Base-by-base conservation (phyloP, 2,113 vertebrate genomes). In the Pteropus alecto region DNA sequence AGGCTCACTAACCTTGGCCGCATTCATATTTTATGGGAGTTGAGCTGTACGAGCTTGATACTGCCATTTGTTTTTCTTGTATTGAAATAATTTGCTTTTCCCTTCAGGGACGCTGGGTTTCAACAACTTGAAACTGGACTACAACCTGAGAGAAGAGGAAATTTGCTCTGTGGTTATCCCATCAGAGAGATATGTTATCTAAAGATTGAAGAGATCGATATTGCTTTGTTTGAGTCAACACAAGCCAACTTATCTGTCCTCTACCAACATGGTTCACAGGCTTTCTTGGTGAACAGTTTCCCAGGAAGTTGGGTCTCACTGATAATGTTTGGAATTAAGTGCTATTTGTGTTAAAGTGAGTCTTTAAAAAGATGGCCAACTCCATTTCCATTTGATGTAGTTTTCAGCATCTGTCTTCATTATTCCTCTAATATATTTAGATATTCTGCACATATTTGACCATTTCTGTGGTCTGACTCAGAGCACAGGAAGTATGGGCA, bases 21-120 rank as follows among this genome's bases (percentile, higher is more conserved):
- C 93, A 38, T 98, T 97, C 86, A 46, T 97, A 96, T 98, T 98
- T 98, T 98, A 98, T 30, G 6, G 65, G 93, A 98, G 82, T 83
- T 83, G 67, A 83, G 94, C 51, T 96, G 71, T 15, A 51, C 83
- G 93, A 35, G 90, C 85, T 98, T 38, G 97, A 93, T 95, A 83
- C 78, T 96, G 77, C 92, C 97, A 93, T 98, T 93, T 98, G 92
- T 97, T 95, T 98, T 97, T 95, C 96, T 98, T 97, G 91, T 94
- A 95, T 70, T 97, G 95, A 98, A 98, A 97, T 97, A 97, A 97
- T 98, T 97, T 95, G 93, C 96, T 98, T 96, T 98, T 96, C 82
- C 95, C 94, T 97, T 93, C 79, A 97, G 96, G 56, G 95, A 96
- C 88, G 21, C 79, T 95, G 87, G 87, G 68, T 94, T 96, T 65